Evolutionary conservation across 2,888 invertebrate species (phyloP), one percentile per base, ranked within the genome.

Genomic region (Chironomus riparius): DNA sequence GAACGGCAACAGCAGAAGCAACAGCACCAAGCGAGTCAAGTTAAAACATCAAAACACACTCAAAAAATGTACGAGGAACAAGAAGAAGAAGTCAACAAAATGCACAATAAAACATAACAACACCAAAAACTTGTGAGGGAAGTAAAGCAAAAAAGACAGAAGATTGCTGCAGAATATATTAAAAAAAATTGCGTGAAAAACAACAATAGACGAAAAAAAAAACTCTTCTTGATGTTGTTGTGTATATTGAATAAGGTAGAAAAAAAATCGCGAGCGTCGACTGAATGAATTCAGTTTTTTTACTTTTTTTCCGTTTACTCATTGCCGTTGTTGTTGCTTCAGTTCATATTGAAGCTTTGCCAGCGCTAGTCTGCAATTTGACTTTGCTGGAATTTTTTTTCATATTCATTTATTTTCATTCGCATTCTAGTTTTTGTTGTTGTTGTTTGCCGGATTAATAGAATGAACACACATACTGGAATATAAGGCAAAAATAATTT

Each of bases 191-290:
- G 72, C 72, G 61, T 72, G 62, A 47, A 72, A 72, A 72, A 21
- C 48, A 47, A 70, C 70, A 48, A 70, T 56, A 28, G 68, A 56
- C 56, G 22, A 71, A 71, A 50, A 56, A 18, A n/a, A n/a, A n/a
- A n/a, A n/a, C n/a, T n/a, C 15, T 7, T 7, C 5, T 56, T 18
- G 6, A 4, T 5, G 56, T 56, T 56, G 56, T 18, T 56, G n/a
- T 18, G 56, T 18, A 18, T 50, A 50, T 13, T 47, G 74, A 74
- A 61, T 68, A 47, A 74, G 62, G 73, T 62, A 68, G 68, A 74
- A 65, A 65, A 50, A 56, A 56, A 72, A 74, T 74, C 24, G 74
- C 74, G 74, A 74, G 74, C 74, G 65, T 15, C 68, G 68, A 74
- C 28, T 62, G 65, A 71, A 70, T 70, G 50, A 69, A 69, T 38